These are phyloP conservation scores for Balanococcus diminutus DNA, from an alignment of 2,888 invertebrate species.

Conservation along the genomic window DNA sequence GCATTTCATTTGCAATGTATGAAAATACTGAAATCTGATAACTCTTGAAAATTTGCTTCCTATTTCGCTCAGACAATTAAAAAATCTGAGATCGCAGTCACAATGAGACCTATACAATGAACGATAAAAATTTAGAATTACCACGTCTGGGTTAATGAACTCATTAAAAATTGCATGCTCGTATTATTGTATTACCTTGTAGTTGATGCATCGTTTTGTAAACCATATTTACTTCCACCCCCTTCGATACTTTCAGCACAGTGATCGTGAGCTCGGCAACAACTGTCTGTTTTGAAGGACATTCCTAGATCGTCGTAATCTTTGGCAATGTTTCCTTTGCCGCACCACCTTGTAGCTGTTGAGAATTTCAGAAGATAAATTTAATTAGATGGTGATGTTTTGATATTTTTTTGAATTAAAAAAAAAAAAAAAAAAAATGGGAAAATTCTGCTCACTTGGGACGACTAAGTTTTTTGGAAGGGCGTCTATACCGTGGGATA, in stretches of 20 bases:
- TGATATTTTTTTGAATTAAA: background rate
- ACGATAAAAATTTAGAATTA: background rate
- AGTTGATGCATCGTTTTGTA: constrained; percentile 48
- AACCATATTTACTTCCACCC: constrained; percentile 44
- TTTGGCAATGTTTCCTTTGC: constrained; percentile 52
- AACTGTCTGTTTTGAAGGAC: constrained; percentile 46
- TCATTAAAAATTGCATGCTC: background rate
- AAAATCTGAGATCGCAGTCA: constrained; percentile 32
- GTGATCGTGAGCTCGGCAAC: constrained; percentile 54
- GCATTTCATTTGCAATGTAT: constrained; percentile 14
- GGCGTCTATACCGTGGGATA: background rate
- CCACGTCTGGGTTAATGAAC: background rate
- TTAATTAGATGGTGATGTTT: background rate
- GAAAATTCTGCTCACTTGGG: background rate
- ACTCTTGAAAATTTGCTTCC: constrained; percentile 14
- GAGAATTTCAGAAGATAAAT: background rate
- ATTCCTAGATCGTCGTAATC: constrained; percentile 50
- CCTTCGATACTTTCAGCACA: constrained; percentile 53
- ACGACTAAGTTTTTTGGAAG: background rate
- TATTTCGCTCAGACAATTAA: constrained; percentile 27
- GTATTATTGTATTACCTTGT: constrained; percentile 44
- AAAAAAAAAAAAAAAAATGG: background rate
- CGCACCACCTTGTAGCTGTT: constrained; percentile 55
- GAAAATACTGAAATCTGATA: constrained; percentile 29
- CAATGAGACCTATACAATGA: constrained; percentile 25